Evolutionary conservation across 2,797 vertebrate genomes (phyloP), one percentile per base, ranked within the genome.

Genomic region (Emydoidea blandingii): DNA sequence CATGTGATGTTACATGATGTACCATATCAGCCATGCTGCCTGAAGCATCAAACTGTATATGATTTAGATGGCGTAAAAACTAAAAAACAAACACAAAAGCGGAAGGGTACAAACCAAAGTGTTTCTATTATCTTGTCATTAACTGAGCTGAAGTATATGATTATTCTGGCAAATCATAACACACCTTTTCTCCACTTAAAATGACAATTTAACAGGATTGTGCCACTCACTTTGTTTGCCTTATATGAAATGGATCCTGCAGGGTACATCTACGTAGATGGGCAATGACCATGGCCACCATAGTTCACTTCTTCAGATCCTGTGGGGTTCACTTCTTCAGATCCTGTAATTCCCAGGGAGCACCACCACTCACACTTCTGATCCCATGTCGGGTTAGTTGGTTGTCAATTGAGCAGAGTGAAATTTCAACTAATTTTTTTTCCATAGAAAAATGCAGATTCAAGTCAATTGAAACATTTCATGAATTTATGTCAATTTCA

Each of bases 111-210:
- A 85, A 95, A 95, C 23, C 5, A 90, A 88, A 91, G 6, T 16
- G 25, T 0, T 93, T 89, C 92, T 88, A 82, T 91, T 89, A 54
- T 6, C 85, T 87, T 93, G 54, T 92, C 85, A 87, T 86, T 87
- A 85, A 59, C 21, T 92, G 92, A 94, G 93, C 84, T 90, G 82
- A 78, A 91, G 82, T 85, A 27, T 82, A 96, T 12, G 37, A 53
- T 89, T 92, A 92, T 82, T 78, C 95, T 91, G 86, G 87, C 49
- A 92, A 92, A 93, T 88, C 57, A 83, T 49, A 95, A 80, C n/a
- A 12, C 18, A 65, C 16, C 15, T 94, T 94, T 93, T 59, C 81
- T 97, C 83, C 86, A 3, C 84, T 95, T 94, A 89, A 94, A 96
- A 82, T 49, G 57, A 89, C 0, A 0, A 54, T 79, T 34, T 91